Evolutionary conservation across 1,140 invertebrate genomes (phyloP).

Genomic region (Drosophila arizonae): DNA sequence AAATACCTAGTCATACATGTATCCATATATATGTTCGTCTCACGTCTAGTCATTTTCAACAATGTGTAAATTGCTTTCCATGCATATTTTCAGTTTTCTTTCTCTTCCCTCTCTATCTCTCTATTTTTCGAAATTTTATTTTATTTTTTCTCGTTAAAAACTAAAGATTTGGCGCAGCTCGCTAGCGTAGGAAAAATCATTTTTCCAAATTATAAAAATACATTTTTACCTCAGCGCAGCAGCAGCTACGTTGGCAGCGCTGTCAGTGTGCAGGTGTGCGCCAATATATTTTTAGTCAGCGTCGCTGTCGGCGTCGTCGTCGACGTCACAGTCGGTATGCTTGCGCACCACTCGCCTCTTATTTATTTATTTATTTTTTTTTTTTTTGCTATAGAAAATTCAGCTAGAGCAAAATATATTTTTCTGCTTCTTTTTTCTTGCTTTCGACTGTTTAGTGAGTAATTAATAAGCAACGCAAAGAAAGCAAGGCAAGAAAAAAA

Average conservation of each 20-base stretch:
- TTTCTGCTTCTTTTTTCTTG: slow-evolving; percentile 21
- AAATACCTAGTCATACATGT: slow-evolving; percentile 25
- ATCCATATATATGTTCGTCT: slow-evolving; percentile 24
- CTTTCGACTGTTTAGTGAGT: slow-evolving; percentile 73
- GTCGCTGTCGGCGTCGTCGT: background rate
- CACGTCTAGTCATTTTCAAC: slow-evolving; percentile 55
- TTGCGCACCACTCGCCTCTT: slow-evolving; percentile 67
- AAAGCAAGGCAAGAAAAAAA: slow-evolving; percentile 20
- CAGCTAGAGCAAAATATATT: slow-evolving; percentile 19
- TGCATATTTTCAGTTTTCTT: slow-evolving; percentile 41
- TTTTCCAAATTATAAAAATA: slow-evolving; percentile 81
- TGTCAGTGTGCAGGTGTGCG: slow-evolving; percentile 68
- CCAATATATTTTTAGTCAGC: slow-evolving; percentile 70
- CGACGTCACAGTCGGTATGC: slow-evolving; percentile 27
- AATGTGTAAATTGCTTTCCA: slow-evolving; percentile 75
- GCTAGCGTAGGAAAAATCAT: slow-evolving; percentile 48
- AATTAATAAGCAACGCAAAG: slow-evolving; percentile 59
- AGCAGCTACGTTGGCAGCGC: slow-evolving; percentile 29
- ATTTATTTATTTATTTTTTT: slow-evolving; percentile 32
- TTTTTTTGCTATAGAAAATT: slow-evolving; percentile 35
- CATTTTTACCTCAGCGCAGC: slow-evolving; percentile 72
- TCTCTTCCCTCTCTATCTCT: background rate
- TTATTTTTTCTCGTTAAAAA: slow-evolving; percentile 30
- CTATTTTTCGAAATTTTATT: background rate
- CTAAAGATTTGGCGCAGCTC: slow-evolving; percentile 40